phyloP scores from a whole-genome alignment of 2,888 invertebrate genomes.

The Agrochola macilenta region DNA sequence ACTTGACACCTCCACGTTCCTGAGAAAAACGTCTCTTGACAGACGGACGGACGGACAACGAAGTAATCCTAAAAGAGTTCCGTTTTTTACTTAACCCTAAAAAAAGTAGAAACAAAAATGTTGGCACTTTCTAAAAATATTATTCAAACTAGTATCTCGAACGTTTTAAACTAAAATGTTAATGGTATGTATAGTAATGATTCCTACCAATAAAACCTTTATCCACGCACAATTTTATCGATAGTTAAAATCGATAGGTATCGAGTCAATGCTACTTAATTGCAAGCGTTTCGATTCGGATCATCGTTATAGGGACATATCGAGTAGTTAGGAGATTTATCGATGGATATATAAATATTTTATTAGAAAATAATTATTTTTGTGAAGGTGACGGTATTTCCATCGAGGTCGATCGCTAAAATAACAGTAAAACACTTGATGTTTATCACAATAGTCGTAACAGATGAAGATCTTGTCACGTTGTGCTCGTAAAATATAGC shows the following conservation, averaged over 20 bases:
- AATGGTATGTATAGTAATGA: slow-evolving; percentile 75
- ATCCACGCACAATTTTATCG: slow-evolving; percentile 78
- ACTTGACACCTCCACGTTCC: too few species aligned
- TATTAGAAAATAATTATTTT: slow-evolving; percentile 54
- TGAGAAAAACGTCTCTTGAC: too few species aligned
- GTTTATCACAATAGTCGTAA: slow-evolving; percentile 60
- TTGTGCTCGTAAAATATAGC: slow-evolving; percentile 51
- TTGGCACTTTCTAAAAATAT: slow-evolving; percentile 66
- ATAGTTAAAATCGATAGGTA: slow-evolving; percentile 70
- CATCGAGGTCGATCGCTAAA: slow-evolving; percentile 58
- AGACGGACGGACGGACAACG: too few species aligned
- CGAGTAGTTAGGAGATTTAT: slow-evolving; percentile 59
- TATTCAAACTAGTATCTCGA: slow-evolving; percentile 43
- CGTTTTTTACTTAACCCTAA: background rate
- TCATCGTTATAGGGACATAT: slow-evolving; percentile 71
- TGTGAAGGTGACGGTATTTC: slow-evolving; percentile 54
- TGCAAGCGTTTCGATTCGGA: slow-evolving; percentile 75
- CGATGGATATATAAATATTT: slow-evolving; percentile 59
- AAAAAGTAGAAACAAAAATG: background rate
- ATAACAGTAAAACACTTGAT: slow-evolving; percentile 61
- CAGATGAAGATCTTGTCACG: slow-evolving; percentile 63
- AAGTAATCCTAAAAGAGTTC: too few species aligned
- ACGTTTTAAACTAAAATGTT: slow-evolving; percentile 64
- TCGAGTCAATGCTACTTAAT: slow-evolving; percentile 81
- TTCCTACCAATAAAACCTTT: slow-evolving; percentile 75